Percentiles rank a stretch among this genome's conserved stretches.
Evolutionary conservation across 2,888 invertebrate genomes (phyloP).

Genomic region (Andrena chrysosceles): DNA sequence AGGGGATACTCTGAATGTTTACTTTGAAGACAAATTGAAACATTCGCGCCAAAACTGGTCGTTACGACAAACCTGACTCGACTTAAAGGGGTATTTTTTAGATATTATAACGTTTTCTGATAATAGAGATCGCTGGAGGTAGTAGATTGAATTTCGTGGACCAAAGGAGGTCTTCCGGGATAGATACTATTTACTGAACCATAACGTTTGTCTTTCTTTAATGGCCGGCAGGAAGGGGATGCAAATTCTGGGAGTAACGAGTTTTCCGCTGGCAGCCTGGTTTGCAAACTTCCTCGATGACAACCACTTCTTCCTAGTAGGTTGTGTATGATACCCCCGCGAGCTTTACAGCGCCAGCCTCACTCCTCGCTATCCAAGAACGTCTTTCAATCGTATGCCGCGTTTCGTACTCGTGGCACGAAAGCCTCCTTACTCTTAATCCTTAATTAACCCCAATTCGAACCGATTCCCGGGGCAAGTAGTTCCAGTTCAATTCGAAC

Average conservation of each 20-base stretch:
- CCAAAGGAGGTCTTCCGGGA: neutral
- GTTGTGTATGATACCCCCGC: neutral
- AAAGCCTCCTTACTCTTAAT: conserved; percentile 74
- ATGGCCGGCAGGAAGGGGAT: conserved; percentile 18
- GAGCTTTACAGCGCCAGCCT: neutral
- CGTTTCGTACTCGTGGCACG: conserved; percentile 63
- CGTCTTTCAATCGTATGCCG: conserved; percentile 60
- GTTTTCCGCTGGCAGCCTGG: neutral
- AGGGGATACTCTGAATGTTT: too few species aligned
- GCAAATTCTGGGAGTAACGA: conserved; percentile 16
- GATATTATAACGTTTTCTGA: neutral
- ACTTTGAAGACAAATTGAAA: too few species aligned
- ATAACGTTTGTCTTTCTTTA: conserved; percentile 6
- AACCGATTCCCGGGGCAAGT: conserved; percentile 68
- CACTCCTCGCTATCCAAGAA: conserved; percentile 50
- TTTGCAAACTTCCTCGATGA: conserved; percentile 5
- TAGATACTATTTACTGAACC: neutral
- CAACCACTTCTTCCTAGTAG: neutral
- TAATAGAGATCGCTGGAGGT: too few species aligned
- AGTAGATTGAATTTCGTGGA: neutral
- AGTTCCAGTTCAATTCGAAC: conserved; percentile 69
- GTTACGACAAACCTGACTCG: too few species aligned
- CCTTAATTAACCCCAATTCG: conserved; percentile 78
- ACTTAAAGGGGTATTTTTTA: too few species aligned
- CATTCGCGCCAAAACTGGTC: too few species aligned